Conservation (phyloP, 2,113 vertebrate species). For the Brachypodius melanocephalos region DNA sequence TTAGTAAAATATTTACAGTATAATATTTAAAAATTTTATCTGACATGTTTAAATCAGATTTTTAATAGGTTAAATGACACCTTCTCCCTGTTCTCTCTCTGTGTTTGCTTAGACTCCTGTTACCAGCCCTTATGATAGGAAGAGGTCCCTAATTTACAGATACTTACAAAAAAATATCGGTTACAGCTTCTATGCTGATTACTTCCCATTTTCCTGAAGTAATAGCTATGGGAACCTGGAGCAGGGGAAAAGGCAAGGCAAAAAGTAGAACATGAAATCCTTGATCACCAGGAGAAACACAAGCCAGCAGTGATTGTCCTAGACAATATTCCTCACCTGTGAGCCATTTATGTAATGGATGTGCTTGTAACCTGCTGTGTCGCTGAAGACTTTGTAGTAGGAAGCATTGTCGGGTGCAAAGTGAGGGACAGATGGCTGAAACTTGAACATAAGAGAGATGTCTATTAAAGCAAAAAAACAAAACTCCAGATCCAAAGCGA, state of each 20-base stretch:
- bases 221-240: constrained; percentile 27
- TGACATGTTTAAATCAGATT: not conserved
- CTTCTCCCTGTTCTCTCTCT: not conserved
- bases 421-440: constrained; percentile 81
- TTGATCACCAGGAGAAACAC: not conserved
- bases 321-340: constrained; percentile 14
- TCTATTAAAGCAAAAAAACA: constrained; percentile 1
- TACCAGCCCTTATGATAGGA: not conserved
- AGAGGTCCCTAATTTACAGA: not conserved
- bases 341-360: constrained; percentile 75
- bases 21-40: not conserved
- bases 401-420: constrained; percentile 81
- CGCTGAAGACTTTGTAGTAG: constrained; percentile 90
- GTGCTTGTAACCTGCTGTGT: constrained; percentile 85
- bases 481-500: not conserved
- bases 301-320: not conserved
- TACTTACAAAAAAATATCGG: constrained; percentile 73
- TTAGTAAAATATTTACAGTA: not conserved
- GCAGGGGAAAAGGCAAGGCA: not conserved
- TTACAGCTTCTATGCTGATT: constrained; percentile 73
- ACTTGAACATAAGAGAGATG: constrained; percentile 76
- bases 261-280: not conserved
- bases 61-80: not conserved
- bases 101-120: not conserved
- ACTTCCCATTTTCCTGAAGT: constrained; percentile 80